Evolutionary conservation across 2,113 vertebrate species (phyloP).

Genomic region (Elgaria multicarinata): DNA sequence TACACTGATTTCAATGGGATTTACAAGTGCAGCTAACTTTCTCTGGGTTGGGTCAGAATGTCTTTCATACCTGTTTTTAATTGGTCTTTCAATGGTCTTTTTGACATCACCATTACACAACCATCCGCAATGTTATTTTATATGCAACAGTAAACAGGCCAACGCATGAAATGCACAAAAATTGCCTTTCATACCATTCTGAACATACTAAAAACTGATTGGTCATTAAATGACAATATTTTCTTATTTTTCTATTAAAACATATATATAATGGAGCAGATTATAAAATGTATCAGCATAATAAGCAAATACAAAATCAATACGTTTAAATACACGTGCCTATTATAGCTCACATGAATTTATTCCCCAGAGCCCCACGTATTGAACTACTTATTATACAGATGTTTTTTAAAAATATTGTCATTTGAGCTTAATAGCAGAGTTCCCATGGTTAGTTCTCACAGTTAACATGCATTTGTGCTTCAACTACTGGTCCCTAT

Average conservation of each 20-base stretch:
- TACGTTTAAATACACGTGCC: background rate
- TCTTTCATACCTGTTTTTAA: background rate
- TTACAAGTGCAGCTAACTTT: background rate
- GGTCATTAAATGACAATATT: conserved; percentile 12
- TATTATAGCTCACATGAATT: conserved; percentile 19
- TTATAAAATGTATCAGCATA: conserved; percentile 12
- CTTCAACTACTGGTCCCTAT: conserved; percentile 56
- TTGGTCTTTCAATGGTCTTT: conserved; percentile 6
- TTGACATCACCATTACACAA: background rate
- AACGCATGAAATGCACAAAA: conserved; percentile 19
- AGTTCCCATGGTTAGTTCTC: conserved; percentile 42
- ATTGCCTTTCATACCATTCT: background rate
- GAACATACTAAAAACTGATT: background rate
- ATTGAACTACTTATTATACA: background rate
- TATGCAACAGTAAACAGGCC: conserved; percentile 5
- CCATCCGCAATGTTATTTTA: background rate
- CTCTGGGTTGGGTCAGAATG: background rate
- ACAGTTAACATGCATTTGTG: conserved; percentile 44
- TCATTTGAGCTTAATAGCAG: conserved; percentile 29
- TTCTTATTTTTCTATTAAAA: background rate
- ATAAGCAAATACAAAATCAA: conserved; percentile 10
- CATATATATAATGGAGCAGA: background rate
- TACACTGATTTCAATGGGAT: background rate
- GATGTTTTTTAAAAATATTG: conserved; percentile 36
- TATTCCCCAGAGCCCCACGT: background rate